Conservation (phyloP, 2,113 vertebrate genomes). For the Pungitius pungitius region DNA sequence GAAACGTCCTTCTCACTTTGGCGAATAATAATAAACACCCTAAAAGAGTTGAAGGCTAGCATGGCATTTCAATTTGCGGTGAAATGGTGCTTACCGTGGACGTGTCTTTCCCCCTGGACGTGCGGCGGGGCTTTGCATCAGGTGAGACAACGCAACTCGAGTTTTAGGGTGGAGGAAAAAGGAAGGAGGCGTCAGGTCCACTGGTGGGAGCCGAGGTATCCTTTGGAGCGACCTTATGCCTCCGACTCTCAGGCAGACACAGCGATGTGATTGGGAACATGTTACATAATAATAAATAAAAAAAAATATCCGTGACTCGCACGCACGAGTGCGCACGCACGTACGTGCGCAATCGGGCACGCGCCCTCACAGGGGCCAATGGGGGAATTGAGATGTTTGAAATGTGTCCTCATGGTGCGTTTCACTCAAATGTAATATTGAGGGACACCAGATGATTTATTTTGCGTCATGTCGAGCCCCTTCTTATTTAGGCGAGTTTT, state of each 20-base stretch:
- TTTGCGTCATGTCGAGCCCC: not conserved
- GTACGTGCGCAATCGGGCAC: slow-evolving; percentile 24
- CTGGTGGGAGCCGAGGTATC: slow-evolving; percentile 40
- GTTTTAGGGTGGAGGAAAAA: slow-evolving; percentile 44
- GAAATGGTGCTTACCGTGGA: slow-evolving; percentile 48
- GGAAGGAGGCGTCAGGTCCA: slow-evolving; percentile 52
- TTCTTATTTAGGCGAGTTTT: slow-evolving; percentile 4
- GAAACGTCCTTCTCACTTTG: slow-evolving; percentile 17
- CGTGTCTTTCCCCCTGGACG: slow-evolving; percentile 15
- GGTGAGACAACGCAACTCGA: slow-evolving; percentile 46
- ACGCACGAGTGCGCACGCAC: not conserved
- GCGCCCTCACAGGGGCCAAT: slow-evolving; percentile 2
- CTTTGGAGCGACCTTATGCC: slow-evolving; percentile 65
- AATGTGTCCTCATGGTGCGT: slow-evolving; percentile 16
- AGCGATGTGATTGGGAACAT: slow-evolving; percentile 63
- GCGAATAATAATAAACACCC: not conserved
- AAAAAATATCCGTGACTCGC: slow-evolving; percentile 39
- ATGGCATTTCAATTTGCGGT: not conserved
- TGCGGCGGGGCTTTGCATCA: slow-evolving; percentile 28
- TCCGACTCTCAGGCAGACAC: slow-evolving; percentile 44
- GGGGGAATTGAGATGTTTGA: slow-evolving; percentile 37
- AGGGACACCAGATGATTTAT: slow-evolving; percentile 1
- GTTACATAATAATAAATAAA: slow-evolving; percentile 63
- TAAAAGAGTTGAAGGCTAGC: slow-evolving; percentile 3
- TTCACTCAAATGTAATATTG: slow-evolving; percentile 17